Conservation (phyloP, 2,797 vertebrate species). For the Acanthurus lineatus region DNA sequence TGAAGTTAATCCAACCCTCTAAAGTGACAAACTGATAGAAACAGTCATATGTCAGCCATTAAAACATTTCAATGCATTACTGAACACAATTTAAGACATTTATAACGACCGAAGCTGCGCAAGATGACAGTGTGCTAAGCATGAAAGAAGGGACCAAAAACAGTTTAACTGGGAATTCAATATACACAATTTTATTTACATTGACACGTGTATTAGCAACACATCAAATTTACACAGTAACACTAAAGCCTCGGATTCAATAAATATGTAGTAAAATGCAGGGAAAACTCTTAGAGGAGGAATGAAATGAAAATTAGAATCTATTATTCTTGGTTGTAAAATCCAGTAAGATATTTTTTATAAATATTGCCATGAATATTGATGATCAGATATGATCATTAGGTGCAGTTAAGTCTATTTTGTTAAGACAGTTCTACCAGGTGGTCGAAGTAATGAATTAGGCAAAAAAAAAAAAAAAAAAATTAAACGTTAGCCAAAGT, state of each 20-base stretch:
- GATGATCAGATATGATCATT: conserved; percentile 14
- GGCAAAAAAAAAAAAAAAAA: background rate
- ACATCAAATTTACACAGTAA: conserved; percentile 77
- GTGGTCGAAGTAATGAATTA: conserved; percentile 31
- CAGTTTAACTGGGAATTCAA: conserved; percentile 55
- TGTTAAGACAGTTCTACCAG: conserved; percentile 28
- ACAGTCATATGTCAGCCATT: conserved; percentile 8
- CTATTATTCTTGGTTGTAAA: conserved; percentile 27
- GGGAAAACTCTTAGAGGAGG: conserved; percentile 42
- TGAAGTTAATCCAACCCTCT: too few relatives aligned
- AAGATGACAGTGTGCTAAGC: background rate
- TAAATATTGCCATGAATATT: conserved; percentile 17
- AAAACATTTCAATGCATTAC: background rate
- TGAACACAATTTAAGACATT: background rate
- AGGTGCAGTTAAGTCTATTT: conserved; percentile 23
- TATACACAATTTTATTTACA: conserved; percentile 85
- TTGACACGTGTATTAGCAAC: conserved; percentile 77
- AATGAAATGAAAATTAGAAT: conserved; percentile 51
- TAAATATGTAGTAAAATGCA: conserved; percentile 83
- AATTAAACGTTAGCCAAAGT: conserved; percentile 33
- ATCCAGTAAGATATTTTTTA: conserved; percentile 14
- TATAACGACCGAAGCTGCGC: background rate
- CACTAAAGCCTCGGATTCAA: conserved; percentile 76
- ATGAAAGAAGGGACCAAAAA: background rate
- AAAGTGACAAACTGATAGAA: background rate